Conservation (phyloP, 2,797 vertebrate species). For the Schizothorax lantsangensis region DNA sequence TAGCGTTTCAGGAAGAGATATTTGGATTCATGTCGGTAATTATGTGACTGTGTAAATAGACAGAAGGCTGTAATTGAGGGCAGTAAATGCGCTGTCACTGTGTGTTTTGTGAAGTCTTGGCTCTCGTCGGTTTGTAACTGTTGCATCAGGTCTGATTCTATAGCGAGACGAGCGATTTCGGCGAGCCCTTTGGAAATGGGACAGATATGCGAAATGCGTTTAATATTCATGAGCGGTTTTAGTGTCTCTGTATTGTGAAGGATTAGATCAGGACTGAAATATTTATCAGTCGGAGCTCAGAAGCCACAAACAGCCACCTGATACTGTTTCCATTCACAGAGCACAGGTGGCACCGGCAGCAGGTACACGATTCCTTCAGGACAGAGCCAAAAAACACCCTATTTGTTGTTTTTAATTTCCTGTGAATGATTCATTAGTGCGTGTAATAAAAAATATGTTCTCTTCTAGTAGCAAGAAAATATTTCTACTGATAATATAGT, state of each 20-base stretch:
- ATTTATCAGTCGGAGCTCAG: constrained; percentile 63
- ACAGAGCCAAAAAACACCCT: not conserved
- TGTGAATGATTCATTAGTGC: not conserved
- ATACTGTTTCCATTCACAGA: constrained; percentile 50
- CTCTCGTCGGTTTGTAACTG: not conserved
- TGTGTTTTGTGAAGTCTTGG: constrained; percentile 26
- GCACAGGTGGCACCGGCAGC: constrained; percentile 12
- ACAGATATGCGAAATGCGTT: constrained; percentile 62
- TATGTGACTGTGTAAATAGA: constrained; percentile 13
- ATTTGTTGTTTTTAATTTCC: not conserved
- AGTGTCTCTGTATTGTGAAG: constrained; percentile 66
- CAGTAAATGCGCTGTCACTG: not conserved
- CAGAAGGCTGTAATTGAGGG: constrained; percentile 3
- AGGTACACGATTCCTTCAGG: constrained; percentile 40
- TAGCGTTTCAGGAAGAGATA: not conserved
- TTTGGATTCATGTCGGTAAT: constrained; percentile 3
- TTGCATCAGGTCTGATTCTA: constrained; percentile 10
- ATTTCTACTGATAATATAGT: not conserved
- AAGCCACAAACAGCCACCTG: constrained; percentile 48
- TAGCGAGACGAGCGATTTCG: not conserved
- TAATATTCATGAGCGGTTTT: constrained; percentile 77
- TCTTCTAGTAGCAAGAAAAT: not conserved
- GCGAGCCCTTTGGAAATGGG: constrained; percentile 37
- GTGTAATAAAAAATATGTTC: not conserved
- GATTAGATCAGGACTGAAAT: constrained; percentile 61